Evolutionary conservation across 2,113 vertebrate species (phyloP).

Genomic region (Malurus cyaneus): DNA sequence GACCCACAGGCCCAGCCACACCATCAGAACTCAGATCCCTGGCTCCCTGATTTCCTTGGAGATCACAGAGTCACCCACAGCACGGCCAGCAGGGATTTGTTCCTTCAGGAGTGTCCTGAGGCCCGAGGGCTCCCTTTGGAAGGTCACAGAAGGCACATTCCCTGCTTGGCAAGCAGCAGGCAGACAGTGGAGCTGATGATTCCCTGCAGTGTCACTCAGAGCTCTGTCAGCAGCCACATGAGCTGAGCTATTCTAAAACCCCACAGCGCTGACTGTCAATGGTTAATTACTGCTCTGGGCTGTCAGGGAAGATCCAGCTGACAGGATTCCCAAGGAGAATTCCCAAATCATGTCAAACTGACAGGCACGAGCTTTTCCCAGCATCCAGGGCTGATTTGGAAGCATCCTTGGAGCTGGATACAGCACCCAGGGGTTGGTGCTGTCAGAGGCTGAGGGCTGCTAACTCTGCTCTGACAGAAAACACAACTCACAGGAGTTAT

Average conservation of each 20-base stretch:
- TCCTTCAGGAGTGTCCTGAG: slow-evolving; percentile 50
- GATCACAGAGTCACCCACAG: slow-evolving; percentile 71
- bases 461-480: background rate
- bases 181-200: slow-evolving; percentile 75
- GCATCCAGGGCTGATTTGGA: background rate
- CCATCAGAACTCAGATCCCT: slow-evolving; percentile 62
- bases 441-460: background rate
- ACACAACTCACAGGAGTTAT: background rate
- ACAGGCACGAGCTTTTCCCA: background rate
- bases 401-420: background rate
- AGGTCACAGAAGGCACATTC: slow-evolving; percentile 71
- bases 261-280: accelerated
- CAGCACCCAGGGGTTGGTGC: background rate
- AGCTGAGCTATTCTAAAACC: slow-evolving; percentile 83
- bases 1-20: slow-evolving; percentile 54
- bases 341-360: background rate
- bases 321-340: background rate
- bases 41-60: slow-evolving; percentile 60
- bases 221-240: slow-evolving; percentile 69
- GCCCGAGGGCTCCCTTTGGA: slow-evolving; percentile 62
- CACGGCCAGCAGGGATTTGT: slow-evolving; percentile 58
- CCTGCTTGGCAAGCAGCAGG: slow-evolving; percentile 71
- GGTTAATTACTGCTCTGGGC: background rate
- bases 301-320: background rate
- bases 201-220: slow-evolving; percentile 72